These are phyloP conservation scores for Tapirus indicus DNA, from an alignment of 2,797 vertebrate species.

Conservation along the genomic window DNA sequence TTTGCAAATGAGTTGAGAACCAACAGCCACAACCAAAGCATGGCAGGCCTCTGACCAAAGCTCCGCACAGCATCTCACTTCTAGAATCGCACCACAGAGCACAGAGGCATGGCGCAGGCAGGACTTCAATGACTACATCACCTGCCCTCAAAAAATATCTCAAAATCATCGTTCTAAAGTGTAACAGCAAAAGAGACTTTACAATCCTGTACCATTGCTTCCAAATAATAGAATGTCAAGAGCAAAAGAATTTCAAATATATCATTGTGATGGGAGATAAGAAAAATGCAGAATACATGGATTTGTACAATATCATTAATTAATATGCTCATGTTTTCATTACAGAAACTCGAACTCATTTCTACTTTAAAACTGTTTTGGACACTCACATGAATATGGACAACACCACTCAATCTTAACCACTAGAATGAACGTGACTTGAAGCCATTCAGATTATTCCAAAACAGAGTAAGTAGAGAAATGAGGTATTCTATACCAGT, in stretches of 20 bases:
- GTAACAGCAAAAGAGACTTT: background rate
- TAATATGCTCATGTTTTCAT: slow-evolving; percentile 35
- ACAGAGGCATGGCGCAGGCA: background rate
- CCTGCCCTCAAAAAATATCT: background rate
- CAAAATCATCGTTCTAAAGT: background rate
- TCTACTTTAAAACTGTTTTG: slow-evolving; percentile 33
- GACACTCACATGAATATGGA: background rate
- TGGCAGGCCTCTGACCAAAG: background rate
- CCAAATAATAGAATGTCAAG: slow-evolving; percentile 20
- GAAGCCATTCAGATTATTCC: background rate
- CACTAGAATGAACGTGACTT: background rate
- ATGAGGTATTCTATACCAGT: background rate
- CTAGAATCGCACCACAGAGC: background rate
- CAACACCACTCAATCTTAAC: background rate
- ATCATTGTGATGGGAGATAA: background rate
- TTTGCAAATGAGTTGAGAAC: background rate
- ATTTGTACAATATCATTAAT: background rate
- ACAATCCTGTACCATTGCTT: background rate
- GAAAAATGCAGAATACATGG: background rate
- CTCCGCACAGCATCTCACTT: background rate
- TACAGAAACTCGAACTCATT: background rate
- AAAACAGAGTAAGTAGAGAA: background rate
- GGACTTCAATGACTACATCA: background rate
- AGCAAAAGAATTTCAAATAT: background rate
- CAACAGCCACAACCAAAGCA: background rate